Evolutionary conservation across 53 echinoderm and acorn worm genomes (phyloP).

Genomic region (Holothuria leucospilota): DNA sequence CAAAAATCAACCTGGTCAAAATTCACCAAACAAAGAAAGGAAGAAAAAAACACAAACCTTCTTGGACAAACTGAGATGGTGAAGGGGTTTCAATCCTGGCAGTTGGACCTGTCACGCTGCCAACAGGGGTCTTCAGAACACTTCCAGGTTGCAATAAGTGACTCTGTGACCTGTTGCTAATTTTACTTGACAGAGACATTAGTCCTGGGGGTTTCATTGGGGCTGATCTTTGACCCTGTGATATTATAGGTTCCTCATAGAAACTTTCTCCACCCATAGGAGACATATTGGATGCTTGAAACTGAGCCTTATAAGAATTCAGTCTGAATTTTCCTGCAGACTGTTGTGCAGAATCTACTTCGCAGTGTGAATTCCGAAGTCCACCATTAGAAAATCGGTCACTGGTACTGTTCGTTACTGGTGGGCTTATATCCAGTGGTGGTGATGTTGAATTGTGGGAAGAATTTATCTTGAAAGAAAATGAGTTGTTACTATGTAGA

Average conservation of each 20-base stretch:
- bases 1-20: too few relatives aligned
- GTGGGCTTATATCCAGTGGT: slow-evolving; percentile 19
- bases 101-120: neutral
- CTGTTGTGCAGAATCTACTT: too few relatives aligned
- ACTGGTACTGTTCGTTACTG: neutral
- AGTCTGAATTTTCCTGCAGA: neutral
- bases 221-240: neutral
- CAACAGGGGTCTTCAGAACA: neutral
- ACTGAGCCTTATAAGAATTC: neutral
- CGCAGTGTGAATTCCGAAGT: too few relatives aligned
- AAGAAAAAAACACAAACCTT: neutral
- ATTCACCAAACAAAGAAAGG: too few relatives aligned
- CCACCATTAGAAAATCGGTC: too few relatives aligned
- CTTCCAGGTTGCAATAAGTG: too few relatives aligned
- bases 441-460: neutral
- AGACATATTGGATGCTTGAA: neutral
- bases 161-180: neutral
- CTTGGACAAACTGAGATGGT: slow-evolving; percentile 26
- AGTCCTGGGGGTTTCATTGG: slow-evolving; percentile 17
- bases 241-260: neutral
- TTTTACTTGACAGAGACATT: slow-evolving; percentile 11
- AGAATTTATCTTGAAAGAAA: too few relatives aligned
- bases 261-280: slow-evolving; percentile 32
- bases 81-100: slow-evolving; percentile 33
- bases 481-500: too few relatives aligned